A percentile compares a stretch with the other conserved stretches of the same genome.
These are phyloP conservation scores for Tenthredo distinguenda DNA, from an alignment of 2,888 invertebrate genomes.

Conservation along the genomic window DNA sequence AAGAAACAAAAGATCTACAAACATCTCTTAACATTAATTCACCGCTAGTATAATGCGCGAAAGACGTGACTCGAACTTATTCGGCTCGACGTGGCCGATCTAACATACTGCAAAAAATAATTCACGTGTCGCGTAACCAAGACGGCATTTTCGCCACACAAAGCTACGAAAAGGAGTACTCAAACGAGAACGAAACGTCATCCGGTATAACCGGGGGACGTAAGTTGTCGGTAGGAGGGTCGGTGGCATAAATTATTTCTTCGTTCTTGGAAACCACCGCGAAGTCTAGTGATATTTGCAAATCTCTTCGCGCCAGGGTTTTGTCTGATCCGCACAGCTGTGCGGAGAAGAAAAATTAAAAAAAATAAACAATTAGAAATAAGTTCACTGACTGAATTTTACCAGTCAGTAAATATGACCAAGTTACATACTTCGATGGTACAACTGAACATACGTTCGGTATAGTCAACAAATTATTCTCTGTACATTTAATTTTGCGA, in stretches of 20 bases:
- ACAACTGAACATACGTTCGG: background rate
- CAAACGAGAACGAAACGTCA: constrained; percentile 7
- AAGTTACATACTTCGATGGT: background rate
- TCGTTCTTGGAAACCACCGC: constrained; percentile 24
- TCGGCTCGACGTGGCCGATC: background rate
- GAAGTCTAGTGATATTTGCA: constrained; percentile 21
- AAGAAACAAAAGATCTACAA: background rate
- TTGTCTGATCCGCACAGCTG: constrained; percentile 21
- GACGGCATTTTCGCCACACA: background rate
- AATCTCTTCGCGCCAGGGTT: background rate
- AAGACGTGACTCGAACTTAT: background rate
- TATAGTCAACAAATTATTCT: background rate
- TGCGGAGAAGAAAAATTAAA: background rate
- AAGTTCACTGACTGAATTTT: background rate
- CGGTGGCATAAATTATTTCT: constrained; percentile 32
- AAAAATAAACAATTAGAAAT: background rate
- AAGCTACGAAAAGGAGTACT: constrained; percentile 4
- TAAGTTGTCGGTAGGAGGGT: constrained; percentile 25
- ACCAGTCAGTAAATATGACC: background rate
- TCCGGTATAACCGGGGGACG: constrained; percentile 33
- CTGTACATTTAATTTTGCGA: background rate
- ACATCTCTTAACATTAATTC: background rate
- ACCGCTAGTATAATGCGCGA: background rate
- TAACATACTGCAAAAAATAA: constrained; percentile 32
- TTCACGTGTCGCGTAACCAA: constrained; percentile 25